These are phyloP conservation scores for Orientallactaga sibirica DNA, from an alignment of 2,797 vertebrate species.

Conservation along the genomic window DNA sequence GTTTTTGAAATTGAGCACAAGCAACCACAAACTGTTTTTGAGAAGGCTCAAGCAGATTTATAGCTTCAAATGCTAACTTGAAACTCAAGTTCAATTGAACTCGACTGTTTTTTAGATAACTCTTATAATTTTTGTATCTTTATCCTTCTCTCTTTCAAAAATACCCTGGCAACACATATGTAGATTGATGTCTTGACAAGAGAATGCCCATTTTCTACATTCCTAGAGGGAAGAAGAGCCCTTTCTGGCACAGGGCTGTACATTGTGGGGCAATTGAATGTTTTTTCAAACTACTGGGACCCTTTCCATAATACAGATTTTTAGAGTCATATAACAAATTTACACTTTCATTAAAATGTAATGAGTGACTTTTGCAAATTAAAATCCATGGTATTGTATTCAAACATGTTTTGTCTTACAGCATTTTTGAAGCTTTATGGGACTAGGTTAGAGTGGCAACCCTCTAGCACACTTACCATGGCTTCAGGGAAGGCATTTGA, in stretches of 20 bases:
- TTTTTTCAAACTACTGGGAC: neutral
- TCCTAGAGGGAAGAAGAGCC: neutral
- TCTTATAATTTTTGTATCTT: neutral
- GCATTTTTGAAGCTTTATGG: neutral
- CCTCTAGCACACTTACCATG: neutral
- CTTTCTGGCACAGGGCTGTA: neutral
- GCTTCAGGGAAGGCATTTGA: slow-evolving; percentile 37
- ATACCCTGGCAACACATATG: neutral
- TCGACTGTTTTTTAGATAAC: neutral
- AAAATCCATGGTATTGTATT: neutral
- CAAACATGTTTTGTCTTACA: slow-evolving; percentile 13
- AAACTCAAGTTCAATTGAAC: slow-evolving; percentile 8
- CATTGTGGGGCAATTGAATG: neutral
- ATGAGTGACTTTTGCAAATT: neutral
- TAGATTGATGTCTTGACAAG: neutral
- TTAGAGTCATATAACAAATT: neutral
- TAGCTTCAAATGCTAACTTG: neutral
- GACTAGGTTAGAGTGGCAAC: neutral
- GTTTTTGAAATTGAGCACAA: neutral
- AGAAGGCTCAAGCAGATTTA: slow-evolving; percentile 28
- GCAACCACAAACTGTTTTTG: neutral
- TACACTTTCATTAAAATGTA: slow-evolving; percentile 14
- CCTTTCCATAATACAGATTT: neutral
- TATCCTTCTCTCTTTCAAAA: slow-evolving; percentile 19
- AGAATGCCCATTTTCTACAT: neutral